These are phyloP conservation scores for Lithophane ornitopus DNA, from an alignment of 2,888 invertebrate species.

Conservation along the genomic window DNA sequence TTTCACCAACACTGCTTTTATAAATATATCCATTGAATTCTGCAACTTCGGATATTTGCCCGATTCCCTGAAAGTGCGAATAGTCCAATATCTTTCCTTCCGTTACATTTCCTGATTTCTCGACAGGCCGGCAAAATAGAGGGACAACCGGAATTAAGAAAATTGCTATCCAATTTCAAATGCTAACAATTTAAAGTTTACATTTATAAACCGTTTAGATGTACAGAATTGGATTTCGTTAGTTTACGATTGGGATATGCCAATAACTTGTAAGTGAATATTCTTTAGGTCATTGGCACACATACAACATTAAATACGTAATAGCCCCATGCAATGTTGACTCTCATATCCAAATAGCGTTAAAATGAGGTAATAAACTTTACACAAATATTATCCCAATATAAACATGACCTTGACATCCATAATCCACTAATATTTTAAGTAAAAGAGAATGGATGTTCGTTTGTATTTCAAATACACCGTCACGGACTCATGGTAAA, in stretches of 20 bases:
- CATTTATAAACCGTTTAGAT: background rate
- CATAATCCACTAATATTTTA: slow-evolving; percentile 39
- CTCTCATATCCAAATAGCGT: slow-evolving; percentile 22
- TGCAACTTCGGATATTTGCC: slow-evolving; percentile 15
- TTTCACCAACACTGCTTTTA: slow-evolving; percentile 5
- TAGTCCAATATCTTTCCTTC: slow-evolving; percentile 41
- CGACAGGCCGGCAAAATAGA: background rate
- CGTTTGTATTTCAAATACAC: background rate
- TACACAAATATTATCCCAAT: slow-evolving; percentile 39
- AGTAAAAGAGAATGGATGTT: slow-evolving; percentile 42
- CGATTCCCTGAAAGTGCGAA: background rate
- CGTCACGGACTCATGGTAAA: background rate
- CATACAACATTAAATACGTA: slow-evolving; percentile 3
- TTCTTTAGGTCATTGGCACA: slow-evolving; percentile 33
- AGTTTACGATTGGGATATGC: background rate
- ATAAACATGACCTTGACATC: slow-evolving; percentile 39
- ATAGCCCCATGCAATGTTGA: slow-evolving; percentile 38
- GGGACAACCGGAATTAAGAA: slow-evolving; percentile 18
- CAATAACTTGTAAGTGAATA: background rate
- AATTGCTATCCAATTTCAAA: slow-evolving; percentile 40
- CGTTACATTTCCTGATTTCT: slow-evolving; percentile 41
- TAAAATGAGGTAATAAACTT: slow-evolving; percentile 36
- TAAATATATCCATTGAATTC: slow-evolving; percentile 25
- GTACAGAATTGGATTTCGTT: background rate
- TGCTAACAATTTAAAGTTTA: slow-evolving; percentile 4